A percentile compares a stretch with the other conserved stretches of the same genome.
These are phyloP conservation scores for Scaptomyza tumidula DNA, from an alignment of 2,888 invertebrate genomes.

Conservation along the genomic window DNA sequence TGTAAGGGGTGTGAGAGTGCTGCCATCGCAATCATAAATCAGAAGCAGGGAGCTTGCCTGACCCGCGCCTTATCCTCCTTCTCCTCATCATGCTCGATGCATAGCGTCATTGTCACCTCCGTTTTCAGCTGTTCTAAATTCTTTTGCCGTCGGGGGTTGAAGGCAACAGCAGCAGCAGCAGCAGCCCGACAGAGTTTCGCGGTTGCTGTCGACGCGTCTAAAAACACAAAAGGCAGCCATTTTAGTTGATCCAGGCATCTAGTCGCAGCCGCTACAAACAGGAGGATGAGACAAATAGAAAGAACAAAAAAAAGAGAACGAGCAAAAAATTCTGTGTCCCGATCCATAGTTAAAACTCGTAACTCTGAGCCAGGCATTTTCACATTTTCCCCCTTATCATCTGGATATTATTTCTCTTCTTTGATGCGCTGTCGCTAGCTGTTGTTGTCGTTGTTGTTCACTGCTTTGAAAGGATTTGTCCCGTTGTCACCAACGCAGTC, in stretches of 20 bases:
- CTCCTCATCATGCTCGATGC: not conserved
- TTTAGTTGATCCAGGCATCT: conserved; percentile 40
- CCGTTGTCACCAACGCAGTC: conserved; percentile 61
- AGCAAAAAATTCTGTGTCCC: conserved; percentile 13
- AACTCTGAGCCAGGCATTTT: conserved; percentile 52
- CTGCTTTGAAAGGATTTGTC: conserved; percentile 77
- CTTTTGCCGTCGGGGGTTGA: conserved; percentile 64
- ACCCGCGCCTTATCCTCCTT: not conserved
- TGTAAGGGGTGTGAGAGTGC: conserved; percentile 35
- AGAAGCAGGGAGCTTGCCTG: conserved; percentile 30
- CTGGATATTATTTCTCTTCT: not conserved
- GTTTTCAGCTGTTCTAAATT: conserved; percentile 54
- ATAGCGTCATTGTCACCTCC: conserved; percentile 56
- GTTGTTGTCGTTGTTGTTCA: conserved; percentile 21
- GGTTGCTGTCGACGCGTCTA: conserved; percentile 11
- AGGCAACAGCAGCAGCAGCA: conserved; percentile 11
- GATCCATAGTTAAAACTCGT: conserved; percentile 27
- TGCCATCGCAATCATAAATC: conserved; percentile 73
- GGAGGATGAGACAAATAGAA: not conserved
- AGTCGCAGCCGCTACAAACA: conserved; percentile 11
- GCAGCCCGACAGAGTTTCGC: conserved; percentile 35
- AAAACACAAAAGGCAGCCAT: conserved; percentile 50
- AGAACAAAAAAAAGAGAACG: not conserved
- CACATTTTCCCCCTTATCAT: conserved; percentile 39
- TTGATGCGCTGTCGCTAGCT: not conserved